Evolutionary conservation across 2,797 vertebrate genomes (phyloP), one percentile per base, ranked within the genome.

Genomic region (Helicolenus hilgendorfi): DNA sequence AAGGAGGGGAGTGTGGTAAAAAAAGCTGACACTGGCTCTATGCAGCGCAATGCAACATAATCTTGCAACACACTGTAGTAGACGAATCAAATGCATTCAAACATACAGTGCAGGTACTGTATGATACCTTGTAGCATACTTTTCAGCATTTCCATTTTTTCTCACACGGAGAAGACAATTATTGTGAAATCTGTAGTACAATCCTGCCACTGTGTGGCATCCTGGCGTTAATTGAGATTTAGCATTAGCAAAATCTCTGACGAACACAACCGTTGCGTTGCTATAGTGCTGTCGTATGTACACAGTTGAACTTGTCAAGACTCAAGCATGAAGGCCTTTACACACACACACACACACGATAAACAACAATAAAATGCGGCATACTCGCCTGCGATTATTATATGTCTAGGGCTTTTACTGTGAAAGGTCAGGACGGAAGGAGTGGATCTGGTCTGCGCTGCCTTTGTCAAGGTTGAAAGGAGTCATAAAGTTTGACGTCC

Each of bases 31-130:
- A 36, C 2, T 33, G 11, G 24, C 53, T 53, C 2, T 31, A 13
- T 73, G 55, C 55, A 68, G 68, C 14, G 1, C 56, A 79, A 63
- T 63, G 76, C 71, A 79, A 45, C 71, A 29, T 20, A 71, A 33
- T 24, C 33, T 33, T 31, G 3, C 27, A 67, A 67, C 36, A 67
- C 53, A 59, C 26, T 62, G 29, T 13, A 3, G 8, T 26, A 24
- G 27, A n/a, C 67, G n/a, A 72, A 53, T 69, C 56, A 31, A 55
- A 41, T 14, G 27, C 27, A 45, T 24, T 11, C 64, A 53, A n/a
- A 53, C 22, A 38, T 13, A 45, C 31, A 31, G 35, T 9, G 22
- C 41, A 77, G 41, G 27, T 35, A 45, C 18, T 45, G 13, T 9
- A 45, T 13, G n/a, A 56, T 11, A 72, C 41, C 27, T 38, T n/a